These are phyloP conservation scores for Mythimna impura DNA, from an alignment of 2,888 invertebrate species.

Conservation along the genomic window DNA sequence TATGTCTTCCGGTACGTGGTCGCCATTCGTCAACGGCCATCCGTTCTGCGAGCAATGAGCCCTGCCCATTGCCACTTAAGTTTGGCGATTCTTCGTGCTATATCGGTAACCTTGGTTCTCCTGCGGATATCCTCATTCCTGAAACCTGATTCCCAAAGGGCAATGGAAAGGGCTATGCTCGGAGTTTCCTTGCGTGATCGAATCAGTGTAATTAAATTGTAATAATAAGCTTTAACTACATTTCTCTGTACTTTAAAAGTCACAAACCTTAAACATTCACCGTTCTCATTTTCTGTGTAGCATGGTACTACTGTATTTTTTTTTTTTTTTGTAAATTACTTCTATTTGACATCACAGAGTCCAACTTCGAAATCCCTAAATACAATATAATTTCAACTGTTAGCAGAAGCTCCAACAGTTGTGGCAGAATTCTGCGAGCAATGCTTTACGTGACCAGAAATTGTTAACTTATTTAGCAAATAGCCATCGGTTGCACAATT, in stretches of 20 bases:
- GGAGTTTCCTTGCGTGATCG: too few species aligned
- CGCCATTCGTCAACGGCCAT: too few species aligned
- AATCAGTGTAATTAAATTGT: too few species aligned
- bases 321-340: background rate
- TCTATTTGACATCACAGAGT: background rate
- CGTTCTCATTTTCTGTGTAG: background rate
- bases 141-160: too few species aligned
- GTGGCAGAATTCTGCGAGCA: conserved; percentile 39
- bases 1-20: too few species aligned
- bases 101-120: too few species aligned
- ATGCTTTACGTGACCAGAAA: conserved; percentile 65
- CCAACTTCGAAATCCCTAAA: conserved; percentile 53
- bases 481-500: conserved; percentile 63
- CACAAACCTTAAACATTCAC: background rate
- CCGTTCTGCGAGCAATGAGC: too few species aligned
- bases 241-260: background rate
- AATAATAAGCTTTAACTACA: background rate
- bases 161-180: too few species aligned
- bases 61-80: too few species aligned
- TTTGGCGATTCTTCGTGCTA: too few species aligned
- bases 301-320: background rate
- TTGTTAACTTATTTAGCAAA: conserved; percentile 58
- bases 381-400: conserved; percentile 54
- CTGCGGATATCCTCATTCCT: too few species aligned
- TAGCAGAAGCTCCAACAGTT: conserved; percentile 34